These are phyloP conservation scores for Naja naja DNA, from an alignment of 2,113 vertebrate species.

Conservation along the genomic window DNA sequence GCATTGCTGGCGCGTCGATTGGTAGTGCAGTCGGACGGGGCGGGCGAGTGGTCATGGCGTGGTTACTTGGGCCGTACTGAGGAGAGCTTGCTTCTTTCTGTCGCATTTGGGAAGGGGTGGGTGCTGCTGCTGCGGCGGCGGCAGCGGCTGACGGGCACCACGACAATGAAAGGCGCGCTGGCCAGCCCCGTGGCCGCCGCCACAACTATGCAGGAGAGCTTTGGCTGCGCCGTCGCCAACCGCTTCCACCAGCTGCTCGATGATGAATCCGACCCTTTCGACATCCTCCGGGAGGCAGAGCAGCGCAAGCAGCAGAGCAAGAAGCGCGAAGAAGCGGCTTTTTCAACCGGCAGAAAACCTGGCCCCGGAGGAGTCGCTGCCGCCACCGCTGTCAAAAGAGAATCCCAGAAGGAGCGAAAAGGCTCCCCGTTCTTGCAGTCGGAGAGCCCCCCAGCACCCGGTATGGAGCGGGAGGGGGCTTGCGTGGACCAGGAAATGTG, in stretches of 20 bases:
- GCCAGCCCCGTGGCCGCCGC: slow-evolving; percentile 52
- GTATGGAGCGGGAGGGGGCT: slow-evolving; percentile 2
- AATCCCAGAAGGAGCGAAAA: slow-evolving; percentile 69
- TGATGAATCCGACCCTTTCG: slow-evolving; percentile 87
- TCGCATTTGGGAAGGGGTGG: slow-evolving; percentile 30
- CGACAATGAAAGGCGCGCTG: slow-evolving; percentile 65
- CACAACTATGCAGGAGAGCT: slow-evolving; percentile 71
- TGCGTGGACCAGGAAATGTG: neutral
- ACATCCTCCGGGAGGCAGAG: slow-evolving; percentile 76
- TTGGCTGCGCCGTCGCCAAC: slow-evolving; percentile 83
- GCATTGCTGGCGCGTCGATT: neutral
- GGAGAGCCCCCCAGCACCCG: neutral
- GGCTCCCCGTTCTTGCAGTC: slow-evolving; percentile 36
- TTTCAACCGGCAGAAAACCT: slow-evolving; percentile 24
- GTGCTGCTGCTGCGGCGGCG: neutral
- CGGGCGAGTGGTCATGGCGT: slow-evolving; percentile 1
- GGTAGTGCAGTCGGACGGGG: neutral
- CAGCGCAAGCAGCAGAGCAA: slow-evolving; percentile 68
- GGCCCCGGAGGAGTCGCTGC: neutral
- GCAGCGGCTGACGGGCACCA: neutral
- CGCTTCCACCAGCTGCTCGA: slow-evolving; percentile 86
- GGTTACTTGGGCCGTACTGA: neutral
- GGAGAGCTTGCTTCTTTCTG: neutral
- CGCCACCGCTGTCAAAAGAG: slow-evolving; percentile 49
- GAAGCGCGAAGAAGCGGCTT: slow-evolving; percentile 50